Conservation (phyloP, 2,797 vertebrate genomes). For the Chaenodraco wilsoni region DNA sequence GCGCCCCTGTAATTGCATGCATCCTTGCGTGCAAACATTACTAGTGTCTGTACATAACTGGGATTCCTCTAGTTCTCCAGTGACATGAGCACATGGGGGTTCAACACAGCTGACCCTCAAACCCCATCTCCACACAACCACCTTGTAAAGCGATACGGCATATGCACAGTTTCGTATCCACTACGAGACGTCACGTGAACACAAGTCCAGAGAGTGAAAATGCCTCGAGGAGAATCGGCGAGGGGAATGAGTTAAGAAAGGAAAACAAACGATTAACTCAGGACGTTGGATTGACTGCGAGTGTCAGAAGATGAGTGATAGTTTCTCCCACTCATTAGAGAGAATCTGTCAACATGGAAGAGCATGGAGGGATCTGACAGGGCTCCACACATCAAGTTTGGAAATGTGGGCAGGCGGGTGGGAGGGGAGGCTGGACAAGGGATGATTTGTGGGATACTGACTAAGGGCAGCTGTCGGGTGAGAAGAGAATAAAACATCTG, state of each 20-base stretch:
- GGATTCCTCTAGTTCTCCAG: slow-evolving; percentile 62
- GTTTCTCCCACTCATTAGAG: slow-evolving; percentile 26
- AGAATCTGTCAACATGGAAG: slow-evolving; percentile 21
- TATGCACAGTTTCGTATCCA: slow-evolving; percentile 20
- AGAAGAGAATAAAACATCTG: slow-evolving; percentile 65
- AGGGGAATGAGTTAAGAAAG: background rate
- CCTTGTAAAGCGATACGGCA: slow-evolving; percentile 42
- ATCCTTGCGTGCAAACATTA: background rate
- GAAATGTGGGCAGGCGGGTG: background rate
- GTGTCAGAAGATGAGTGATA: background rate
- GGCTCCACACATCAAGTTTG: slow-evolving; percentile 30
- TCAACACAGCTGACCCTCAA: slow-evolving; percentile 51
- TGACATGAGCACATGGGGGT: slow-evolving; percentile 54
- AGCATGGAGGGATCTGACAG: slow-evolving; percentile 30
- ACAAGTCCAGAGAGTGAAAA: background rate
- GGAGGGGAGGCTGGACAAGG: slow-evolving; percentile 27
- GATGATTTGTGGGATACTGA: slow-evolving; percentile 61
- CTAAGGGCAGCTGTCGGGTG: slow-evolving; percentile 39
- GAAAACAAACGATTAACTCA: background rate
- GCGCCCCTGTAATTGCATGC: background rate
- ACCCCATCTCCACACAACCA: slow-evolving; percentile 17
- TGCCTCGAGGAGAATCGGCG: background rate
- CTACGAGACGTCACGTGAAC: background rate
- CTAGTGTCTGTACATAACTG: slow-evolving; percentile 34
- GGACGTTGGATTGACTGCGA: background rate